Conservation (phyloP, 2,888 invertebrate species). For the Fissipunctia ypsillon region DNA sequence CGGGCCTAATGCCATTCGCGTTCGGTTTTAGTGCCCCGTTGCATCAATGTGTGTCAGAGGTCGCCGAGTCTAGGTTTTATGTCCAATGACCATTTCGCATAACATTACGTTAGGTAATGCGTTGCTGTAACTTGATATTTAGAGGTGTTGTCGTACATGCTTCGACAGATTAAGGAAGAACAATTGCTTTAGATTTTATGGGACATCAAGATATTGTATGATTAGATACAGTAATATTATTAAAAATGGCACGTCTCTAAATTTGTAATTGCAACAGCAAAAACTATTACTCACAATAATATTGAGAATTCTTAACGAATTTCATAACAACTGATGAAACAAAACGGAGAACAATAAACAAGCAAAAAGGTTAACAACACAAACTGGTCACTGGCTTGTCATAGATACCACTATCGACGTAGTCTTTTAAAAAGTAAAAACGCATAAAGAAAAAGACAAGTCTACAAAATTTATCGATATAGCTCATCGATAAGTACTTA, state of each 20-base stretch:
- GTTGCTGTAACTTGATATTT: constrained; percentile 61
- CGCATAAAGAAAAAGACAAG: not conserved
- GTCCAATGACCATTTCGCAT: constrained; percentile 73
- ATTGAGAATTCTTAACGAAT: not conserved
- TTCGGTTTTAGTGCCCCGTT: constrained; percentile 64
- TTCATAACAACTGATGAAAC: no score
- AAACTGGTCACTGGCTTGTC: not conserved
- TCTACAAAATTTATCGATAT: not conserved
- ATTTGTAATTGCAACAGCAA: not conserved
- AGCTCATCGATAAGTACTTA: constrained; percentile 35
- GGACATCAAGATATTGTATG: not conserved
- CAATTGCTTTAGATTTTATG: constrained; percentile 47
- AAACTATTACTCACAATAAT: not conserved
- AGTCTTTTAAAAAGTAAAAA: not conserved
- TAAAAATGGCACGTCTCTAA: no score
- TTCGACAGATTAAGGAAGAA: constrained; percentile 34
- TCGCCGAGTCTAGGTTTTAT: constrained; percentile 73
- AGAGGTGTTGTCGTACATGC: constrained; percentile 52
- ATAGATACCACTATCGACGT: not conserved
- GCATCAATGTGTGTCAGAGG: constrained; percentile 71
- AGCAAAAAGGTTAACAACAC: not conserved
- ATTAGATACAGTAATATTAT: no score
- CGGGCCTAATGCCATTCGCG: constrained; percentile 62
- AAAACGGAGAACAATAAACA: no score
- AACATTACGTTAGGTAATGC: constrained; percentile 67